phyloP scores from a whole-genome alignment of 2,888 invertebrate species.

The Trissolcus japonicus region DNA sequence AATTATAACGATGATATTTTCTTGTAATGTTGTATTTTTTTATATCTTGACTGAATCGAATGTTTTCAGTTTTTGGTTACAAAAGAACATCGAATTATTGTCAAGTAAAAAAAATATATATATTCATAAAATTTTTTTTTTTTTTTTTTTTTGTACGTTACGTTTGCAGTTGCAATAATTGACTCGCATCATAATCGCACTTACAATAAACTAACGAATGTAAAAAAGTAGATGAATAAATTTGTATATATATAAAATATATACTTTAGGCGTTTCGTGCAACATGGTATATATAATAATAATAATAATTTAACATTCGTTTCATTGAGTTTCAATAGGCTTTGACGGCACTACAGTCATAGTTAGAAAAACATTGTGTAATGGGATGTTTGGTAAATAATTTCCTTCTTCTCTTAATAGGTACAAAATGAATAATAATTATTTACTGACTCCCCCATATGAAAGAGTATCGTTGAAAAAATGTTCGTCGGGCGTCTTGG shows the following conservation, averaged over 20 bases:
- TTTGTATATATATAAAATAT: conserved; percentile 5
- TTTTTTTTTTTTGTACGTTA: conserved; percentile 23
- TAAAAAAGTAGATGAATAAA: conserved; percentile 4
- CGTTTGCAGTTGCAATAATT: conserved; percentile 35
- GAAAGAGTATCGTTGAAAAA: neutral
- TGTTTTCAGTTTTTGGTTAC: conserved; percentile 34
- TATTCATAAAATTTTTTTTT: conserved; percentile 50
- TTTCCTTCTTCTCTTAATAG: neutral
- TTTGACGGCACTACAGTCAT: conserved; percentile 19
- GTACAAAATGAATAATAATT: neutral
- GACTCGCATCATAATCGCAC: conserved; percentile 42
- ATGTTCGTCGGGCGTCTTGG: neutral
- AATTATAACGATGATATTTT: neutral
- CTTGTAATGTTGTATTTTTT: conserved; percentile 18
- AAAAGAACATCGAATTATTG: conserved; percentile 19
- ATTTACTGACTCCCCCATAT: no score
- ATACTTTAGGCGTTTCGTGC: conserved; percentile 11
- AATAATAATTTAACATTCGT: conserved; percentile 16
- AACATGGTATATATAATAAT: neutral
- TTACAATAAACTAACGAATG: conserved; percentile 34
- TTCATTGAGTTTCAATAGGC: conserved; percentile 18
- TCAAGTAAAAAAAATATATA: conserved; percentile 50
- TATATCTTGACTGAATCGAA: conserved; percentile 34
- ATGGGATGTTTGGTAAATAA: conserved; percentile 27
- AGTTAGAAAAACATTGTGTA: conserved; percentile 22